A percentile compares a stretch with the other conserved stretches of the same genome.
Conservation (phyloP, 30 jellyfish, hydroid and myxozoan species). For the Rhopilema esculentum region DNA sequence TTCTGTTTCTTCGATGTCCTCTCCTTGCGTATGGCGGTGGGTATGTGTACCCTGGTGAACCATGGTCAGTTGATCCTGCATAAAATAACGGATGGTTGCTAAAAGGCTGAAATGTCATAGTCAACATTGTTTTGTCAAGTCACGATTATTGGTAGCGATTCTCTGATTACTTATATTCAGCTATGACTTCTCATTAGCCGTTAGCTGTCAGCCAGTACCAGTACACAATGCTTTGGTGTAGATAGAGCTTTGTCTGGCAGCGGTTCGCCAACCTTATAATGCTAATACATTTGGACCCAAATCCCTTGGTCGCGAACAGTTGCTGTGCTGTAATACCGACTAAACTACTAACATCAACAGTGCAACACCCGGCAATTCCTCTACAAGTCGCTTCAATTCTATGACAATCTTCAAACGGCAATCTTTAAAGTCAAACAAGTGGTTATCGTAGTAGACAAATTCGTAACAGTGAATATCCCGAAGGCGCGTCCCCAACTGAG, state of each 20-base stretch:
- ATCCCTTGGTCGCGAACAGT: constrained; percentile 26
- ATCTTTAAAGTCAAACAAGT: constrained; percentile 7
- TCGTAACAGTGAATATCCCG: constrained; percentile 58
- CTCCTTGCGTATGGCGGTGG: constrained; percentile 93
- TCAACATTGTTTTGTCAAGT: constrained; percentile 45
- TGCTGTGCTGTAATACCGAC: neutral
- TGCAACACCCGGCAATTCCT: neutral
- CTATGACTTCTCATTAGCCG: constrained; percentile 10
- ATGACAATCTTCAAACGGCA: neutral
- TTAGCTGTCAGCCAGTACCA: constrained; percentile 28
- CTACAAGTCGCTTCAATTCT: neutral
- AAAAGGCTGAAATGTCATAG: constrained; percentile 73
- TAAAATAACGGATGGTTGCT: constrained; percentile 52
- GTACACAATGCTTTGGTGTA: constrained; percentile 37
- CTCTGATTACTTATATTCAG: constrained; percentile 22
- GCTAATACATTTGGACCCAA: constrained; percentile 59
- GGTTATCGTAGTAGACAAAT: constrained; percentile 29
- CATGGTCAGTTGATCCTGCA: constrained; percentile 72
- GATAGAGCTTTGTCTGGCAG: constrained; percentile 57
- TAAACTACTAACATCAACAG: neutral
- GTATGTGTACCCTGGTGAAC: constrained; percentile 70
- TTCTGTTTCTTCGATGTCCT: constrained; percentile 91
- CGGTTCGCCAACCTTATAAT: constrained; percentile 41
- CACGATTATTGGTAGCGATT: neutral
- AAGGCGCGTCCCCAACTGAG: constrained; percentile 86